Percentiles rank a stretch among this genome's conserved stretches.
Evolutionary conservation across 2,888 invertebrate species (phyloP).

Genomic region (Polyommatus iphigenia): DNA sequence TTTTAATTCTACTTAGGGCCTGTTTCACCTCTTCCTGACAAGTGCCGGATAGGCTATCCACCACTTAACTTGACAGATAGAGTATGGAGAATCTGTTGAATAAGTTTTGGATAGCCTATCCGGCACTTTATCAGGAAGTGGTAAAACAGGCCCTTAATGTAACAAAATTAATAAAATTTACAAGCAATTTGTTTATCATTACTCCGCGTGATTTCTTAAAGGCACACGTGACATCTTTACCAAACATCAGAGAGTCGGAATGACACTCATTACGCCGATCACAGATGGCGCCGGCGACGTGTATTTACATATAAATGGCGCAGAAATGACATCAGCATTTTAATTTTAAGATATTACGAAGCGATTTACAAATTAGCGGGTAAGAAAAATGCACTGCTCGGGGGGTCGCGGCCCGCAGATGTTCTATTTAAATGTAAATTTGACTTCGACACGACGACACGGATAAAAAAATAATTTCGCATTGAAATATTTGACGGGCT

Average conservation of each 20-base stretch:
- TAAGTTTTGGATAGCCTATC: too few relatives aligned
- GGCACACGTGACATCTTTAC: constrained; percentile 13
- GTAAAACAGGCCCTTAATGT: neutral
- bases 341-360: constrained; percentile 78
- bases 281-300: constrained; percentile 13
- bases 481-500: constrained; percentile 67
- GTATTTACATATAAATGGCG: constrained; percentile 69
- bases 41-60: too few relatives aligned
- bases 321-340: constrained; percentile 80
- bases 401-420: constrained; percentile 76
- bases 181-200: neutral
- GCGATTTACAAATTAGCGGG: constrained; percentile 79
- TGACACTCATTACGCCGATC: constrained; percentile 7
- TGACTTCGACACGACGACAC: constrained; percentile 65
- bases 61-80: too few relatives aligned
- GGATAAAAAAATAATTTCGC: constrained; percentile 71
- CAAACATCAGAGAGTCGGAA: neutral
- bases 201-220: constrained; percentile 4
- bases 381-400: constrained; percentile 72
- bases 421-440: constrained; percentile 81
- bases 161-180: neutral
- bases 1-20: too few relatives aligned
- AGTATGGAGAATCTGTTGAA: too few relatives aligned
- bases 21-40: too few relatives aligned
- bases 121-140: too few relatives aligned